Percentiles rank a stretch among this genome's conserved stretches.
phyloP scores from a whole-genome alignment of 2,797 vertebrate species.

The Urocyon cinereoargenteus region DNA sequence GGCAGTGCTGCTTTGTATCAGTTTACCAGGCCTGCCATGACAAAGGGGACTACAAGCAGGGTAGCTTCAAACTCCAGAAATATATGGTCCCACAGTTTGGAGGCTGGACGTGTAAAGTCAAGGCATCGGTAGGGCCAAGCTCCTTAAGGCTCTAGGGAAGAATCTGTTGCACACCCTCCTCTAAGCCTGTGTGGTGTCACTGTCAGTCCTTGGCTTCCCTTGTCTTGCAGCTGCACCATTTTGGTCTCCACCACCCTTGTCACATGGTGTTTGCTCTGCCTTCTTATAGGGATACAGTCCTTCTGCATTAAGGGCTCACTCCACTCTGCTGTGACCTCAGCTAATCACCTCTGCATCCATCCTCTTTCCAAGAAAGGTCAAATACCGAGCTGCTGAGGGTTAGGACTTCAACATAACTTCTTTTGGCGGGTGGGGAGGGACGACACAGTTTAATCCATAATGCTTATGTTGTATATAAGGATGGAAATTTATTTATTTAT shows the following conservation, averaged over 20 bases:
- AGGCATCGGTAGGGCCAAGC: background rate
- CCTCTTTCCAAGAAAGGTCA: background rate
- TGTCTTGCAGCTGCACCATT: background rate
- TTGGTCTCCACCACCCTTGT: background rate
- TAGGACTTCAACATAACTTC: background rate
- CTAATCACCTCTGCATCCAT: background rate
- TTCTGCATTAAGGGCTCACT: background rate
- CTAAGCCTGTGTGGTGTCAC: background rate
- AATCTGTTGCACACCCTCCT: background rate
- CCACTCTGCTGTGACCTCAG: background rate
- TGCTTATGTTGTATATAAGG: background rate
- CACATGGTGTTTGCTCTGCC: background rate
- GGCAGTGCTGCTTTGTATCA: background rate
- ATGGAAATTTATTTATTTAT: too few relatives aligned
- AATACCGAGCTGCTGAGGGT: background rate
- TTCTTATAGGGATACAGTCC: background rate
- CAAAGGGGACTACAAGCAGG: background rate
- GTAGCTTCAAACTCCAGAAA: background rate
- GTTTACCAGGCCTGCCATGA: background rate
- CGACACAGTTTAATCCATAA: background rate
- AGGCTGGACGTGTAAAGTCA: background rate
- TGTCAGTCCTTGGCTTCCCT: background rate
- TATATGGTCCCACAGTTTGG: background rate
- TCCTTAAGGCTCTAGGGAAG: background rate
- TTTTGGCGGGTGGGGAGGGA: background rate